phyloP scores from a whole-genome alignment of 2,113 vertebrate genomes.

The Syngnathus floridae region DNA sequence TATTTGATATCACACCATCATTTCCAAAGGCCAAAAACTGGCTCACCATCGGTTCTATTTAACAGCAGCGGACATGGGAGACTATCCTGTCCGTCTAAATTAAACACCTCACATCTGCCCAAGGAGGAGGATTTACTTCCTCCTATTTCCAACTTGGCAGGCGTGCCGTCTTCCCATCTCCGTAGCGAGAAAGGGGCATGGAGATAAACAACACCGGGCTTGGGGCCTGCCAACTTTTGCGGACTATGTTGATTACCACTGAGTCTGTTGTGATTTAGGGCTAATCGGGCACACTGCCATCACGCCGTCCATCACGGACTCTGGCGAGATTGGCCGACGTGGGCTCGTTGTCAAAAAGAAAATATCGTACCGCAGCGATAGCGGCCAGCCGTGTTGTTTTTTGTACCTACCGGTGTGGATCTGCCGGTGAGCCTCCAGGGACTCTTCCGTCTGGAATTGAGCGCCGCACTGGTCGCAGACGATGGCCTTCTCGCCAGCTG shows the following conservation, averaged over 20 bases:
- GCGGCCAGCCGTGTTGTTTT: background rate
- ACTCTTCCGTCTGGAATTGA: slow-evolving; percentile 95
- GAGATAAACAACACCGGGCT: slow-evolving; percentile 55
- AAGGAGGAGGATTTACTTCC: slow-evolving; percentile 51
- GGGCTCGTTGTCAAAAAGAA: background rate
- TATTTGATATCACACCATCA: background rate
- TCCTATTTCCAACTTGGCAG: slow-evolving; percentile 63
- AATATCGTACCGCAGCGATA: background rate
- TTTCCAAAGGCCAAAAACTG: too few relatives aligned
- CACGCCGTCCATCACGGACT: slow-evolving; percentile 44
- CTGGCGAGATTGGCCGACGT: slow-evolving; percentile 5
- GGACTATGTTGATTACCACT: slow-evolving; percentile 53
- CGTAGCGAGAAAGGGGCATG: slow-evolving; percentile 26
- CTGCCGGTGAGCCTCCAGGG: slow-evolving; percentile 89
- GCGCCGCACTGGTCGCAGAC: slow-evolving; percentile 97
- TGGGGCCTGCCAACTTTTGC: slow-evolving; percentile 52
- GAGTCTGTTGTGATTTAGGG: slow-evolving; percentile 55
- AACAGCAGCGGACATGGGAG: slow-evolving; percentile 16
- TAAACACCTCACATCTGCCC: slow-evolving; percentile 57
- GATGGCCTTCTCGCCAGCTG: slow-evolving; percentile 94
- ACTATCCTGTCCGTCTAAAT: slow-evolving; percentile 28
- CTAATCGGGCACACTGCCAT: slow-evolving; percentile 53
- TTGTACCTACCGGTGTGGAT: slow-evolving; percentile 86
- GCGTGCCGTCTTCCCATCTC: slow-evolving; percentile 37
- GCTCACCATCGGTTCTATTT: background rate